These are phyloP conservation scores for Drosophila acutilabella DNA, from an alignment of 2,888 invertebrate genomes.

Conservation along the genomic window DNA sequence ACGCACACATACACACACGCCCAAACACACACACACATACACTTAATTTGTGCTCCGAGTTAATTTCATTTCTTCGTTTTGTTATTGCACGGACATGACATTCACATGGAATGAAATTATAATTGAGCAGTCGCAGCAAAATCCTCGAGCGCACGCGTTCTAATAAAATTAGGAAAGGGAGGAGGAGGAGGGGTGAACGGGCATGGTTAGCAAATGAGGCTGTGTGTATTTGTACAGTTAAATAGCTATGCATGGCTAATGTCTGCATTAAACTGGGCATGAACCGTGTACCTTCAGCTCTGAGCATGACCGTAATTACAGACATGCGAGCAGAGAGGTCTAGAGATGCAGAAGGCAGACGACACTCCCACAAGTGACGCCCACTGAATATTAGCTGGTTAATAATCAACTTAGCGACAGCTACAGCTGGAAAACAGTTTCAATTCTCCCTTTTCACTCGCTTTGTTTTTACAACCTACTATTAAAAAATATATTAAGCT, in stretches of 20 bases:
- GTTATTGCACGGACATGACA: conserved; percentile 59
- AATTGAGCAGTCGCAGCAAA: conserved; percentile 69
- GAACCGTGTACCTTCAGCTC: conserved; percentile 45
- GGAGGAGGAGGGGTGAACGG: neutral
- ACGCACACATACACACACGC: conserved; percentile 21
- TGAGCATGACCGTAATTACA: conserved; percentile 68
- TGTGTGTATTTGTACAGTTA: conserved; percentile 55
- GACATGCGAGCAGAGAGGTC: conserved; percentile 54
- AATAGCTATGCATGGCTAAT: conserved; percentile 77
- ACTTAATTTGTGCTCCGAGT: conserved; percentile 71
- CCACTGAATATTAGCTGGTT: conserved; percentile 50
- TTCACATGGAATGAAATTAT: conserved; percentile 67
- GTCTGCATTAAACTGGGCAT: conserved; percentile 73
- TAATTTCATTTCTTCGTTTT: conserved; percentile 76
- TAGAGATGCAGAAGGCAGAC: neutral
- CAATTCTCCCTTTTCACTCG: conserved; percentile 30
- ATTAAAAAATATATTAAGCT: too few relatives aligned
- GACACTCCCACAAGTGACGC: neutral
- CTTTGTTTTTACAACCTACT: conserved; percentile 44
- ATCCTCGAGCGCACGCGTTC: conserved; percentile 66
- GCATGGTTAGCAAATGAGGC: conserved; percentile 28
- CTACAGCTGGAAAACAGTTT: conserved; percentile 30
- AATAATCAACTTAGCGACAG: conserved; percentile 75
- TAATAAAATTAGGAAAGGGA: conserved; percentile 58
- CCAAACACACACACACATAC: conserved; percentile 7